Evolutionary conservation across 2,113 vertebrate genomes (phyloP), one percentile per base, ranked within the genome.

Genomic region (Poeciliopsis occidentalis): DNA sequence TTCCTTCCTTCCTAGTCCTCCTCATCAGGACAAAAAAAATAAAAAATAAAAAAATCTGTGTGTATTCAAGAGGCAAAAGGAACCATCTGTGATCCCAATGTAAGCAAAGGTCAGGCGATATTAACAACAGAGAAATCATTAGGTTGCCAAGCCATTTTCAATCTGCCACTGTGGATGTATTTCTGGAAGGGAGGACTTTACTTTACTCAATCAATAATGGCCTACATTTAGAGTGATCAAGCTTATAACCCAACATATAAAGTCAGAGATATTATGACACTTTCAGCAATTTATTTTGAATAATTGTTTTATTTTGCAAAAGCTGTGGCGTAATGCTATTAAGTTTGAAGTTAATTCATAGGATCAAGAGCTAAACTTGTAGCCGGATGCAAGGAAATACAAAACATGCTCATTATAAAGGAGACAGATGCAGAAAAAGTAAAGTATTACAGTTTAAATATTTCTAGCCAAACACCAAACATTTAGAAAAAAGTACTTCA

Each of bases 1-100:
- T 69, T 75, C 70, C 62, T 71, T 68, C 69, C 62, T 69, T 66
- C 69, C 75, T 71, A 57, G 73, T 74, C 65, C 81, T 83, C 68
- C 54, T 73, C 79, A 72, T 84, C 80, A 27, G 69, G 72, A n/a
- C 51, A 57, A 57, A 84, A 71, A 71, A 77, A 82, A 85, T 15
- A 44, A 19, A 41, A 39, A 39, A 37, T 10, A 37, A 37, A 37
- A 37, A 8, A 37, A 90, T 83, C 81, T 73, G 76, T 72, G 72
- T 78, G 79, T 71, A 70, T 82, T 85, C 68, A 81, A 77, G 76
- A 86, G 78, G 78, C 76, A 75, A 82, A 86, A 83, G 71, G 71
- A 69, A 76, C 71, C 75, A 86, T 85, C 73, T 85, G 74, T 65
- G 73, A 81, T 79, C 68, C 30, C 60, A 81, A 60, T 85, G 75